A percentile compares a stretch with the other conserved stretches of the same genome.
Conservation (phyloP, 2,113 vertebrate genomes). For the Anhinga rufa region DNA sequence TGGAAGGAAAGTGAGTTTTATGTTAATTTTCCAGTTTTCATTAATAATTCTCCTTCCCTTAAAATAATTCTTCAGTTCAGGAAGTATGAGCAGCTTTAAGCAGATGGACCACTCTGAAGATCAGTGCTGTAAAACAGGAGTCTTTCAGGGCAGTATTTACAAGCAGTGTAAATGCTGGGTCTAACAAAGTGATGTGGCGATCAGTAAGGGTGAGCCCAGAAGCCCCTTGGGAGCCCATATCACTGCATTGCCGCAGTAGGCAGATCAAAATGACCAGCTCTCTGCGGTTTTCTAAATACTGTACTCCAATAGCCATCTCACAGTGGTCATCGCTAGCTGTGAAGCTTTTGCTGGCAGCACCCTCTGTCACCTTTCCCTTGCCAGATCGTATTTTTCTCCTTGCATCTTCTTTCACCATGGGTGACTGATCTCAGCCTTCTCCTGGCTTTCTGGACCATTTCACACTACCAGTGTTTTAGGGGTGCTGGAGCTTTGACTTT, state of each 20-base stretch:
- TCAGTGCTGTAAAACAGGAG: fast-evolving
- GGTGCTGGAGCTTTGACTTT: background rate
- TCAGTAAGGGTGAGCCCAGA: background rate
- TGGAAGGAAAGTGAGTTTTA: background rate
- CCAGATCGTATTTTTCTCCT: background rate
- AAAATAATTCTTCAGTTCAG: background rate
- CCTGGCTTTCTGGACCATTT: background rate
- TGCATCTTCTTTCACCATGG: fast-evolving
- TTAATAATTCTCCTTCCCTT: background rate
- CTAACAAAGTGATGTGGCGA: fast-evolving
- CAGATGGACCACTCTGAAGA: background rate
- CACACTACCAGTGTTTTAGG: background rate
- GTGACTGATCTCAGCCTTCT: background rate
- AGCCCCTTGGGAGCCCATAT: background rate
- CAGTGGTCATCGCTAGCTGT: background rate
- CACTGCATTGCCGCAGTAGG: fast-evolving
- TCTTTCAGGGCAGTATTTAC: fast-evolving
- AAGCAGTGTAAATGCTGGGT: background rate
- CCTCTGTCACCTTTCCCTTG: background rate
- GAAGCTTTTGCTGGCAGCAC: background rate
- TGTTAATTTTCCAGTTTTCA: background rate
- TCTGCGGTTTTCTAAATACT: background rate
- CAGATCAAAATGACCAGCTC: background rate
- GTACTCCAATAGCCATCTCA: fast-evolving
- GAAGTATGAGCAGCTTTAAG: background rate